Percentiles rank a stretch among this genome's conserved stretches.
Conservation (phyloP, 2,797 vertebrate species). For the Cyprinodon diabolis region DNA sequence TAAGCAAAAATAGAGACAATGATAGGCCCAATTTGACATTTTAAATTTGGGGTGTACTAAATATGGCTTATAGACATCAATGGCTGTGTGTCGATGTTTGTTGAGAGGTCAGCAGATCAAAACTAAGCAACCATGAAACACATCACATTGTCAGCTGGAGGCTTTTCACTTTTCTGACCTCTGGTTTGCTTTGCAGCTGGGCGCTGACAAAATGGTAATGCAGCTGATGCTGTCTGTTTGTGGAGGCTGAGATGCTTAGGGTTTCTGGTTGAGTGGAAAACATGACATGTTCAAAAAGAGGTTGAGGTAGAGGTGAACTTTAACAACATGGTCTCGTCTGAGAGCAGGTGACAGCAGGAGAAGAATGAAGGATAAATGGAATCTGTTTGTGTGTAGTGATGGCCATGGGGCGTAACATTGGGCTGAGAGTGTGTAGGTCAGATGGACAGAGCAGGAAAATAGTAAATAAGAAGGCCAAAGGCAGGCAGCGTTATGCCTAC, state of each 20-base stretch:
- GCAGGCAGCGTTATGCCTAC: slow-evolving; percentile 52
- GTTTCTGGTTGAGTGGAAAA: slow-evolving; percentile 74
- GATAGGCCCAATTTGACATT: no score
- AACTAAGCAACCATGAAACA: slow-evolving; percentile 43
- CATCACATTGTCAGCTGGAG: slow-evolving; percentile 38
- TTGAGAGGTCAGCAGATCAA: no score
- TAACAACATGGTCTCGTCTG: slow-evolving; percentile 63
- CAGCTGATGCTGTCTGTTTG: slow-evolving; percentile 51
- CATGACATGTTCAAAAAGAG: slow-evolving; percentile 69
- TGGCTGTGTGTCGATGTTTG: no score
- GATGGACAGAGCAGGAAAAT: slow-evolving; percentile 54
- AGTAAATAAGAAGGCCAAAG: slow-evolving; percentile 12
- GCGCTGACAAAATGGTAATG: slow-evolving; percentile 73
- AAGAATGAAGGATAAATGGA: slow-evolving; percentile 52
- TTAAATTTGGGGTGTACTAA: no score
- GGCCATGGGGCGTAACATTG: slow-evolving; percentile 56
- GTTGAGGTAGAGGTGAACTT: slow-evolving; percentile 76
- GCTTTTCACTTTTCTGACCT: slow-evolving; percentile 58
- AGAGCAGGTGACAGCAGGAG: slow-evolving; percentile 66
- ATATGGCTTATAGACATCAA: no score
- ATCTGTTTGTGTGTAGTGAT: slow-evolving; percentile 39
- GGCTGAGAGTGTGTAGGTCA: slow-evolving; percentile 58
- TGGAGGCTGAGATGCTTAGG: slow-evolving; percentile 54
- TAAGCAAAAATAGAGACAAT: no score
- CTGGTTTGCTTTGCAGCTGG: slow-evolving; percentile 63